A percentile compares a stretch with the other conserved stretches of the same genome.
Conservation (phyloP, 2,113 vertebrate genomes). For the Aleadryas rufinucha region DNA sequence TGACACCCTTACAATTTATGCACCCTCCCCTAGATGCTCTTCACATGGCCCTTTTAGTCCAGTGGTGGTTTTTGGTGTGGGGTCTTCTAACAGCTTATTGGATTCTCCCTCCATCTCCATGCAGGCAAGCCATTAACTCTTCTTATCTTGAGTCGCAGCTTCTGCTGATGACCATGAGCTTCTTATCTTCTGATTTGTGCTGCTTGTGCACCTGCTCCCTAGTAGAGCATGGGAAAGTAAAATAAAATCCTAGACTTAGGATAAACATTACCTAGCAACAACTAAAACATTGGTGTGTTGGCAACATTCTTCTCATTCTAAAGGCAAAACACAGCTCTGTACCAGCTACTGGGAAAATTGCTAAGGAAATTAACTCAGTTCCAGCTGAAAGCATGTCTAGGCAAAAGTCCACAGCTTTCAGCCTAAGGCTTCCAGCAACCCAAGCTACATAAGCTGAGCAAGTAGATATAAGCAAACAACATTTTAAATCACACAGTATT, state of each 20-base stretch:
- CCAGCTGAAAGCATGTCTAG: background rate
- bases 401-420: background rate
- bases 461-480: background rate
- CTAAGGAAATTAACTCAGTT: background rate
- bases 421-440: background rate
- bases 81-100: background rate
- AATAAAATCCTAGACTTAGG: background rate
- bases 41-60: background rate
- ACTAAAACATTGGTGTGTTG: background rate
- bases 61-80: background rate
- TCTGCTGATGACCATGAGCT: background rate
- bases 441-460: background rate
- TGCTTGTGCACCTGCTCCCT: background rate
- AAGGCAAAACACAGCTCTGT: background rate
- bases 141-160: background rate
- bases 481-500: background rate
- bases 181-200: background rate
- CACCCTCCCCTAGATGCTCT: background rate
- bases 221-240: background rate
- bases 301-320: background rate
- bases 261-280: background rate
- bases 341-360: background rate
- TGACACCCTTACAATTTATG: background rate
- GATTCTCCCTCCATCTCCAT: background rate
- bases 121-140: background rate